phyloP scores from a whole-genome alignment of 2,888 invertebrate species.

The Harpalus rubripes region DNA sequence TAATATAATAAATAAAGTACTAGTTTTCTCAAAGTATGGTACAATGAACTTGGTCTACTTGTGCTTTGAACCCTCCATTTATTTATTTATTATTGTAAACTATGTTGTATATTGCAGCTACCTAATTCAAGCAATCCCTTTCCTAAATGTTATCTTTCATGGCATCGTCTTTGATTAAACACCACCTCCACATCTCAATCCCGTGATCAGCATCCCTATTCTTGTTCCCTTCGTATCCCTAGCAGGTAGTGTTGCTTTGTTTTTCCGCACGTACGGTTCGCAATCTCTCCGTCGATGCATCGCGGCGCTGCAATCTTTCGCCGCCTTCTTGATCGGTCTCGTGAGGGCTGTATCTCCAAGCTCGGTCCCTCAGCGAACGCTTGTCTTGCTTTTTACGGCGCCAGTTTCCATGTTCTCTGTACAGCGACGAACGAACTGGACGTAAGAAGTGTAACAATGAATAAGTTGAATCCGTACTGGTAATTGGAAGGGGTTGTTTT shows the following conservation, averaged over 20 bases:
- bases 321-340: constrained; percentile 74
- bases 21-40: too few species aligned
- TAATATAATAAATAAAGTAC: too few species aligned
- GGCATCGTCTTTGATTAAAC: background rate
- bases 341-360: constrained; percentile 70
- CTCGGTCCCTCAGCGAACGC: constrained; percentile 58
- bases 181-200: constrained; percentile 16
- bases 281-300: constrained; percentile 74
- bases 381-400: constrained; percentile 63
- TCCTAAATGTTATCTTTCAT: background rate
- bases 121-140: background rate
- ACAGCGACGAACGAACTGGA: background rate
- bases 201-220: constrained; percentile 15
- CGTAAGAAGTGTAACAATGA: background rate
- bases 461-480: background rate
- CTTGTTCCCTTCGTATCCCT: background rate
- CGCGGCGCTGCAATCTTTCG: constrained; percentile 73
- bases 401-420: constrained; percentile 45
- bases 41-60: too few species aligned
- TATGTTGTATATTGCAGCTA: background rate
- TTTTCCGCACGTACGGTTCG: constrained; percentile 75
- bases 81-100: too few species aligned
- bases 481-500: constrained; percentile 40
- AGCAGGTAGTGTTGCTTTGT: constrained; percentile 70
- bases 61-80: too few species aligned